phyloP scores from a whole-genome alignment of 2,113 vertebrate genomes.

The Etheostoma cragini region DNA sequence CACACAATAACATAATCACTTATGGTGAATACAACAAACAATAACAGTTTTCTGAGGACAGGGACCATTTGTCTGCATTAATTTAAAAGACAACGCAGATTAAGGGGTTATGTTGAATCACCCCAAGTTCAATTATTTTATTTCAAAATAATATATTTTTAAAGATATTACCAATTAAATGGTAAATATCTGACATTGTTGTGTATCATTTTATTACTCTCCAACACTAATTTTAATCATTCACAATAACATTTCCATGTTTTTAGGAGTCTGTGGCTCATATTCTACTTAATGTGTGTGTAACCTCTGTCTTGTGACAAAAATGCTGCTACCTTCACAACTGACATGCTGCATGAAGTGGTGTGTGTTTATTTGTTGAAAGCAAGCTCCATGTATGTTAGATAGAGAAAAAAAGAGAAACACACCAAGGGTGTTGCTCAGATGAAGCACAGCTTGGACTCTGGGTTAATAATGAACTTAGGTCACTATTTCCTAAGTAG shows the following conservation, averaged over 20 bases:
- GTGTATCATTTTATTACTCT: neutral
- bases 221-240: neutral
- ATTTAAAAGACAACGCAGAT: constrained; percentile 8
- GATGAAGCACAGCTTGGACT: constrained; percentile 51
- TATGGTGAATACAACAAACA: neutral
- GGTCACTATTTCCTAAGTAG: constrained; percentile 58
- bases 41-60: constrained; percentile 33
- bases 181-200: constrained; percentile 1
- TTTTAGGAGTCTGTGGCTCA: constrained; percentile 9
- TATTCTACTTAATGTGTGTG: constrained; percentile 33
- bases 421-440: constrained; percentile 51
- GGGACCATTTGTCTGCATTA: constrained; percentile 74
- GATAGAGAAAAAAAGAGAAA: constrained; percentile 25
- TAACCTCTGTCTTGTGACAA: constrained; percentile 23
- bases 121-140: neutral
- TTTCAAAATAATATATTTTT: constrained; percentile 19
- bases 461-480: constrained; percentile 58
- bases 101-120: neutral
- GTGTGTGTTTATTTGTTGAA: constrained; percentile 38
- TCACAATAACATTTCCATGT: constrained; percentile 45
- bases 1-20: neutral
- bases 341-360: constrained; percentile 29
- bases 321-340: constrained; percentile 55
- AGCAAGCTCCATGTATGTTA: constrained; percentile 29
- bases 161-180: neutral